These are phyloP conservation scores for Phycodurus eques DNA, from an alignment of 2,113 vertebrate species.

Conservation along the genomic window DNA sequence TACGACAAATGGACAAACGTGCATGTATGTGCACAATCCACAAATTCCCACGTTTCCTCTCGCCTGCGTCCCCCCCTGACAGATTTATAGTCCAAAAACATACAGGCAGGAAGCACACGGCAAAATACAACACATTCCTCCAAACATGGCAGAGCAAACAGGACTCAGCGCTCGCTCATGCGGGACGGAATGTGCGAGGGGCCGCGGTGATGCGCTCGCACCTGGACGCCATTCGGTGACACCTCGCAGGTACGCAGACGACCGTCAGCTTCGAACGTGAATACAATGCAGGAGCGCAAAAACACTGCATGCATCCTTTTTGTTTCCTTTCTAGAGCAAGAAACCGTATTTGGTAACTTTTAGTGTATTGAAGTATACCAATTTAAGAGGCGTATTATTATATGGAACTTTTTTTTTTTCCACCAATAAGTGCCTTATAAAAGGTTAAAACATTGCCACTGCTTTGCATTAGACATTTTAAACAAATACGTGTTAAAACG, in stretches of 20 bases:
- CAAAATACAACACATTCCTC: background rate
- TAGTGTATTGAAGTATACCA: too few species aligned
- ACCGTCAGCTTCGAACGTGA: background rate
- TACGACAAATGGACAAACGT: background rate
- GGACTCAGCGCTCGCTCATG: constrained; percentile 11
- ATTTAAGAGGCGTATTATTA: too few species aligned
- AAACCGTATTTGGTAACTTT: background rate
- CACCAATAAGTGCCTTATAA: too few species aligned
- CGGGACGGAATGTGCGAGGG: constrained; percentile 34
- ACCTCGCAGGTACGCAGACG: background rate
- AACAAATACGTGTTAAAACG: too few species aligned
- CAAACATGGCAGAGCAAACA: constrained; percentile 22
- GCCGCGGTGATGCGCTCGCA: constrained; percentile 31
- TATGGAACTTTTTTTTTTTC: too few species aligned
- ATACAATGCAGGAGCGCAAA: background rate
- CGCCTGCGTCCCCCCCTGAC: background rate
- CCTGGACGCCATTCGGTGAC: constrained; percentile 10
- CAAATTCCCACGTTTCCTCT: constrained; percentile 11
- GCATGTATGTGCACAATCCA: constrained; percentile 3
- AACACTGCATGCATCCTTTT: background rate
- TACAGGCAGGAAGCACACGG: background rate
- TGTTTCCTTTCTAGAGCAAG: background rate
- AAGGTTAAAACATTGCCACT: too few species aligned
- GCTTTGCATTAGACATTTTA: too few species aligned
- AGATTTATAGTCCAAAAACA: constrained; percentile 25